Evolutionary conservation across 2,797 vertebrate genomes (phyloP), one percentile per base, ranked within the genome.

Genomic region (Leptoclinus maculatus): DNA sequence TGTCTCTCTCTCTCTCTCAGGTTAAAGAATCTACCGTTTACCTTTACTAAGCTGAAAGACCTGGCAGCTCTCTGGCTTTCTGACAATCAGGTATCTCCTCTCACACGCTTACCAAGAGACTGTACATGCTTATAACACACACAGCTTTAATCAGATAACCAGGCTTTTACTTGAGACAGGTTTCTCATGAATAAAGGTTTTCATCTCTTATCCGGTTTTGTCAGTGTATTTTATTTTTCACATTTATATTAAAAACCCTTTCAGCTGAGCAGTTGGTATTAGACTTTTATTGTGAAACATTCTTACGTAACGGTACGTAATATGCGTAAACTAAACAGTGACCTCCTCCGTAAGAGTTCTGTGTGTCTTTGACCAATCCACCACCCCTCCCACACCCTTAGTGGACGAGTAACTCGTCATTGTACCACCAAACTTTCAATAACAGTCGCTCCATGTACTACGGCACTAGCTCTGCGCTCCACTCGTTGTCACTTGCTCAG

Each of bases 31-130:
- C 95, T 99, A 71, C 98, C 98, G 3, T 99, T 99, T 94, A 99
- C 97, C 80, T 99, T 99, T 78, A 97, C 98, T 16, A 99, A 99
- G 89, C 97, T 99, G 84, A 99, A 99, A 89, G 98, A 99, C 86
- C 96, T 99, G 86, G 98, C 98, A 90, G 98, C 98, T 93, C 91
- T 99, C 82, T 99, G 98, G 98, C 97, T 99, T 76, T 99, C 98
- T 91, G 98, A 99, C 96, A 99, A 99, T 96, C 98, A 99, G 97
- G 98, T 99, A 95, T 68, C 54, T 57, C 60, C 63, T 57, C 79
- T 53, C 63, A 57, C 78, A 23, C 65, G 21, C 21, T 17, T 34
- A 34, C 11, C 10, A 19, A 25, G 11, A 60, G 25, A 21, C 45
- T 49, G 43, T 41, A 86, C 70, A 47, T 66, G 23, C 41, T 38